These are phyloP conservation scores for Mylabris phalerata DNA, from an alignment of 1,140 invertebrate genomes.

Conservation along the genomic window DNA sequence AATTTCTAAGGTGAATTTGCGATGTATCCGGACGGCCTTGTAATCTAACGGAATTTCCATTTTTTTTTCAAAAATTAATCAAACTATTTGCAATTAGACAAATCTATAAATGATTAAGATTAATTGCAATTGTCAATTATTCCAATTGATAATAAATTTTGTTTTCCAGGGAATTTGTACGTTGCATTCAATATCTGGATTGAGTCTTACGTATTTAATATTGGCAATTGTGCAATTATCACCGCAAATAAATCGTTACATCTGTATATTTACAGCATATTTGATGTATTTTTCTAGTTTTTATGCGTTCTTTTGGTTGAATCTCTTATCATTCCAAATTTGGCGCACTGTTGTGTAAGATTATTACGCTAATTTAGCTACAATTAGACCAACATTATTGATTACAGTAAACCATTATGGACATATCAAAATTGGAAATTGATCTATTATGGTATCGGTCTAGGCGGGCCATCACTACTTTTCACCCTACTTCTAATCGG, in stretches of 20 bases:
- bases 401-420: slow-evolving; percentile 40
- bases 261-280: slow-evolving; percentile 46
- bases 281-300: slow-evolving; percentile 56
- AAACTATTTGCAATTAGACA: no score
- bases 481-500: slow-evolving; percentile 45
- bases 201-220: slow-evolving; percentile 50
- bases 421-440: slow-evolving; percentile 46
- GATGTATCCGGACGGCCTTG: no score
- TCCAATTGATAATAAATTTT: neutral
- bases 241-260: slow-evolving; percentile 41
- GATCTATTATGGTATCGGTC: slow-evolving; percentile 51
- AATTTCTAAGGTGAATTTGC: no score
- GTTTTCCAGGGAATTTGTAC: slow-evolving; percentile 48
- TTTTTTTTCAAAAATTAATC: no score
- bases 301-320: slow-evolving; percentile 60
- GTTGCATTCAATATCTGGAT: slow-evolving; percentile 48
- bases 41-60: no score
- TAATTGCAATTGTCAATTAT: no score
- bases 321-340: slow-evolving; percentile 57
- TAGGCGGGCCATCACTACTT: slow-evolving; percentile 50
- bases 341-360: slow-evolving; percentile 56
- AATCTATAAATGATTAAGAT: no score
- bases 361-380: neutral
- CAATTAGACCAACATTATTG: neutral
- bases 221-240: slow-evolving; percentile 49